Base-by-base conservation (phyloP, 2,113 vertebrate genomes). In the Notiomystis cincta region DNA sequence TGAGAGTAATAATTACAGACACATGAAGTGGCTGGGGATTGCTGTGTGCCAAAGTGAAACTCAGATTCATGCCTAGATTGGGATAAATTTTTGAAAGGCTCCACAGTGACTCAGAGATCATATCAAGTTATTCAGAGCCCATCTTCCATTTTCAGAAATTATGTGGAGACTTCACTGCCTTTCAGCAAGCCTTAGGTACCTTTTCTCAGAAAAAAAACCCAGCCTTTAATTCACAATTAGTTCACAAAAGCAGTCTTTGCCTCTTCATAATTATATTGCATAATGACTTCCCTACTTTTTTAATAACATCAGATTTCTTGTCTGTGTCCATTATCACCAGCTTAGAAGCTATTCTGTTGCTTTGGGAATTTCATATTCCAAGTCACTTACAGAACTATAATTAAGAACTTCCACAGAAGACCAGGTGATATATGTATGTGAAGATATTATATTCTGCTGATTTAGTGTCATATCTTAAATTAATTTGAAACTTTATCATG, bases 231-330 rank as follows among this genome's bases (percentile, higher is more conserved):
- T 94, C 69, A 71, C 65, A 81, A 60, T 87, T 78, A 79, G 69
- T 92, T 96, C 90, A 61, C 90, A 90, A 60, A 95, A 94, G 21
- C 54, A 56, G 66, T 73, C 76, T 76, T 94, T 82, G 51, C 64
- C 56, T 83, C 64, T 75, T 92, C 47, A 27, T 96, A 90, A 92
- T 95, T 89, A 64, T 60, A 42, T 61, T 94, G 80, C 56, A 71
- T 81, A 89, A 96, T 90, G 86, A 84, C 82, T 96, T 89, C 58
- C 61, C 84, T 90, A 22, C 88, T 90, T 94, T 94, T 92, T 93
- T 95, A 96, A 95, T 96, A 95, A 94, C 75, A 62, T 81, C 82
- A 75, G 65, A 94, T 93, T 95, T 94, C 88, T 95, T 94, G 67
- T 86, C 95, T 92, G 56, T 94, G 92, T 90, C 95, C 88, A 90